phyloP scores from a whole-genome alignment of 92 coral and sea anemone genomes.

The Bergia sp. region DNA sequence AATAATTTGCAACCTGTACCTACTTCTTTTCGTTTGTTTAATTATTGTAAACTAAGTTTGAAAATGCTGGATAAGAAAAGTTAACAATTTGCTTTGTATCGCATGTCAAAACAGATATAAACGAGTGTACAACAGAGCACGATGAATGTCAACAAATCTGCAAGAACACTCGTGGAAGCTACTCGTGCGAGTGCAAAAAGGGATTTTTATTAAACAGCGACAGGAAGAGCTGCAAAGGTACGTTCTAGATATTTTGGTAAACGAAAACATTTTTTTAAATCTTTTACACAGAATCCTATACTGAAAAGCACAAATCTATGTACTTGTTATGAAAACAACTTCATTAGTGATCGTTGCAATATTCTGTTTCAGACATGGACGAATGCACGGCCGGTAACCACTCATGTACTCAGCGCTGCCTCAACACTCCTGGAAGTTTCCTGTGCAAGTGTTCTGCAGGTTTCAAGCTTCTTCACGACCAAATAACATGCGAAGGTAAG shows the following conservation, averaged over 20 bases:
- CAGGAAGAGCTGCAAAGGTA: conserved; percentile 65
- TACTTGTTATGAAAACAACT: background rate
- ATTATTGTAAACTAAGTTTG: background rate
- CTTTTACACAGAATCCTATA: too few species aligned
- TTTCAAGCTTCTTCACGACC: conserved; percentile 58
- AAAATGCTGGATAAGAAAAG: background rate
- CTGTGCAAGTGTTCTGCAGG: conserved; percentile 70
- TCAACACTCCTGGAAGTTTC: conserved; percentile 74
- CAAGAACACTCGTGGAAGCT: conserved; percentile 76
- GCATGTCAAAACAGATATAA: conserved; percentile 48
- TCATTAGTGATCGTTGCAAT: background rate
- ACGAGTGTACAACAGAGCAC: conserved; percentile 61
- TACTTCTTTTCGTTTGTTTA: background rate
- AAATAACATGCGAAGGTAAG: conserved; percentile 66
- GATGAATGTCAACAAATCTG: conserved; percentile 73
- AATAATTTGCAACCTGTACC: too few species aligned
- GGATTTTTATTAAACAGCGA: conserved; percentile 60
- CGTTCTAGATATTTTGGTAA: background rate
- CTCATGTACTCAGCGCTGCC: conserved; percentile 68
- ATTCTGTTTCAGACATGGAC: conserved; percentile 59
- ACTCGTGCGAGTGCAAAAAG: conserved; percentile 63
- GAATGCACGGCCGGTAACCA: conserved; percentile 69
- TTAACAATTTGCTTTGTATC: background rate
- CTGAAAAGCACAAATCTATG: too few species aligned
- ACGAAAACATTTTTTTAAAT: too few species aligned